Evolutionary conservation across 2,797 vertebrate genomes (phyloP), one percentile per base, ranked within the genome.

Genomic region (Novumbra hubbsi): DNA sequence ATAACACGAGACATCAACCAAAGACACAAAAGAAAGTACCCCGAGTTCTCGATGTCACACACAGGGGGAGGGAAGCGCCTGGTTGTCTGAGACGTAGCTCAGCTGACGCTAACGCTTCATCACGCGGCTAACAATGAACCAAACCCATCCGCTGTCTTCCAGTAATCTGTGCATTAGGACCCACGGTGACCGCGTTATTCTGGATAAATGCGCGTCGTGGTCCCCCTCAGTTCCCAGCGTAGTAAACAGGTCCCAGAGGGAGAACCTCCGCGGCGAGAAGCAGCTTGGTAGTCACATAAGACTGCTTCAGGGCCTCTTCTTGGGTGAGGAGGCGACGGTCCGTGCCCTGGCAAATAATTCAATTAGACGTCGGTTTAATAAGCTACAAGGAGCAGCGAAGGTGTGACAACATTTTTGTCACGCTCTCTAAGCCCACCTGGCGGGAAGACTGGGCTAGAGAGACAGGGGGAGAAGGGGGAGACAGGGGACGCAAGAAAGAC

Each of bases 391-490:
- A 89, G 85, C 87, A 86, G 83, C 80, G 80, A 84, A 90, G 85
- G 89, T 88, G 89, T 88, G 87, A 86, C 32, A 15, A 73, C 49
- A 87, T 92, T 92, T 88, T 92, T 88, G 73, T 91, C 85, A 89
- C 78, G 86, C 91, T 88, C 73, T 8, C 71, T 89, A 86, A 86
- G 76, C 86, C 87, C 90, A 90, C 87, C 91, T 91, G 87, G 80
- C 78, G 21, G 63, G 55, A 41, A 55, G 57, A n/a, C 11, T 28
- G 30, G 34, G 75, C 16, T 1, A 16, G 14, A 27, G 45, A n/a
- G 15, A 62, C n/a, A 45, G 68, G 48, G 57, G 52, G 30, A 34
- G 69, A 28, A 28, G 1, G 41, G 34, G 11, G 15, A 12, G 14
- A 50, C 2, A 50, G 34, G 49, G 57, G 9, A 65, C 55, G 19